Percentiles rank a stretch among this genome's conserved stretches.
These are phyloP conservation scores for Mionectes olivaceus DNA, from an alignment of 2,797 vertebrate species.

Conservation along the genomic window DNA sequence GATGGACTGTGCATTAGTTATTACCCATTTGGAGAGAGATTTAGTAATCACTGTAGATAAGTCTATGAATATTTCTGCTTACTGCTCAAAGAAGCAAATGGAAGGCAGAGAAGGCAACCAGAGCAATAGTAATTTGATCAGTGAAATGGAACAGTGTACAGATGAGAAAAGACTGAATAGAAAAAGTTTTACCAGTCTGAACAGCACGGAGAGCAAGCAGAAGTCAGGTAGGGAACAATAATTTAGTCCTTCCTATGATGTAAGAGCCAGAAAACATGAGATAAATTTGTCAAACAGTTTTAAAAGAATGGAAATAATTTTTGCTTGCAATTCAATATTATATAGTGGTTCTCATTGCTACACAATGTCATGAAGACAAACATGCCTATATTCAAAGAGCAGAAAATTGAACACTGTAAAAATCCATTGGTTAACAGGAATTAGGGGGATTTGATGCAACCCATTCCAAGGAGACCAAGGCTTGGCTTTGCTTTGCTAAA, in stretches of 20 bases:
- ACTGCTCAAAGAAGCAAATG: background rate
- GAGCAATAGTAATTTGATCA: background rate
- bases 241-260: background rate
- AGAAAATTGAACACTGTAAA: background rate
- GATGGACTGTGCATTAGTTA: background rate
- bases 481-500: background rate
- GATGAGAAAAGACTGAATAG: background rate
- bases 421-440: background rate
- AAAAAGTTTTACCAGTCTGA: background rate
- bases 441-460: background rate
- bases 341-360: background rate
- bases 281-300: background rate
- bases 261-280: background rate
- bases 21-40: background rate
- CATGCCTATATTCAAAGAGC: background rate
- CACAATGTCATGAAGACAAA: background rate
- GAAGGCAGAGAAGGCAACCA: background rate
- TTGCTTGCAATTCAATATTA: background rate
- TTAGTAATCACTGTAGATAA: background rate
- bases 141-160: background rate
- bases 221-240: background rate
- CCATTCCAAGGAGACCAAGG: background rate
- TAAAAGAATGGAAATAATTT: background rate
- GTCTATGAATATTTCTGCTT: slow-evolving; percentile 17
- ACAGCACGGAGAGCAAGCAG: background rate